Base-by-base conservation (phyloP, 2,888 invertebrate genomes). In the Agonopterix heracliana region DNA sequence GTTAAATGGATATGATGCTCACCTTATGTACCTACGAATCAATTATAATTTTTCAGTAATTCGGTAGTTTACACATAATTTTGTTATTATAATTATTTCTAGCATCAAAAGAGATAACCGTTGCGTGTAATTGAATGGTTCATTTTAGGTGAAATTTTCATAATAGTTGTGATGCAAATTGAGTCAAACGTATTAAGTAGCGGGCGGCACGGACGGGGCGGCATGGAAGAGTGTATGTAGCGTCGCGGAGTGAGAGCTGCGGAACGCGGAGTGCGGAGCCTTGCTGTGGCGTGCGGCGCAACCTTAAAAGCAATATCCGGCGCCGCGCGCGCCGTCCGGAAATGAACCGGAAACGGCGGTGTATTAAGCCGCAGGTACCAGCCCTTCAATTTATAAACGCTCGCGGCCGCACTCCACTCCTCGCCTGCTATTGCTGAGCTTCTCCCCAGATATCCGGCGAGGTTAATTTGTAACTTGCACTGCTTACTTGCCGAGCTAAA, bases 251-350 rank as follows among this genome's bases (percentile, higher is more conserved):
- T 41, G 41, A 9, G 12, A 12, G 41, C 41, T 9, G 41, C 70
- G 61, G 56, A 64, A 64, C 64, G 65, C 59, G 13, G 47, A 38
- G 51, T 35, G 41, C 41, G 41, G 12, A 12, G 11, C 13, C 11
- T 45, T 46, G 26, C 26, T 7, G 26, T 80, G 74, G 82, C 82
- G 86, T 81, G 86, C 75, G 74, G 81, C 80, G 73, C 81, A 82
- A 80, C 88, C 89, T 89, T 89, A 88, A 89, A 89, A 87, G 89
- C 89, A 89, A 89, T 89, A 89, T 89, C 89, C 89, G 89, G 87
- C 78, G 75, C 77, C 79, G 85, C 84, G 85, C 86, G 87, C 83
- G 82, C 79, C 81, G 81, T 64, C 84, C 83, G 89, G 89, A 89
- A 89, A 89, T 89, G 89, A 89, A 89, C 82, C 89, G 89, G 89